Base-by-base conservation (phyloP, 2,113 vertebrate species). In the Sphyrna mokarran region DNA sequence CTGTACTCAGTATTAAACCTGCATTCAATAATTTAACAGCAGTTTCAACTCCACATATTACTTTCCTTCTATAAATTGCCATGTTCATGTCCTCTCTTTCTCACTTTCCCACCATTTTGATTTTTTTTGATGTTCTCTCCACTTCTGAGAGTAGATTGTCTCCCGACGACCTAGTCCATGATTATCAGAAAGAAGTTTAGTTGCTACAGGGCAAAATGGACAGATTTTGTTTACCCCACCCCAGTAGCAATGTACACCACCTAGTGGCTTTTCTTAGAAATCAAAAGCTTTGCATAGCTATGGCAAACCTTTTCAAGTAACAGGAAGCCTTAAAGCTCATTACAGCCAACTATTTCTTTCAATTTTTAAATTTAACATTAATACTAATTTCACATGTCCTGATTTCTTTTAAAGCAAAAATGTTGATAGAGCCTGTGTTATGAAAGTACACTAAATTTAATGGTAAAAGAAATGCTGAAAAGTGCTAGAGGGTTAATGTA, bases 221-320 rank as follows among this genome's bases (percentile, higher is more conserved):
- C 40, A 14, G 22, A 43, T 72, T 58, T 70, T 72, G 93, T 9
- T 69, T 72, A 40, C 37, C 93, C 68, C 66, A 70, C 23, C 93
- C 66, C 23, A 14, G 40, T 14, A 18, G 18, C 68, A 70, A 14
- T 72, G 68, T 8, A 33, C 94, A 26, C 94, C 94, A 95, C 69
- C 94, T 95, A 29, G 94, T 72, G 94, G 94, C 43, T 95, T 43
- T 48, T 26, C 94, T 72, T 8, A 72, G 69, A 95, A 72, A 54
- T 95, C 18, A 2, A 95, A 54, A 70, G 23, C 91, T 40, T 26
- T 40, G 70, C 66, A 29, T 4, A 95, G 69, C 23, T 95, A 26
- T 95, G 94, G 29, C 22, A 72, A 95, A 48, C 93, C 66, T 29
- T 48, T 72, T 43, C 11, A 72, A 95, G 37, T 72, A 40, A 26